These are phyloP conservation scores for Mohoua ochrocephala DNA, from an alignment of 2,113 vertebrate genomes.

Conservation along the genomic window DNA sequence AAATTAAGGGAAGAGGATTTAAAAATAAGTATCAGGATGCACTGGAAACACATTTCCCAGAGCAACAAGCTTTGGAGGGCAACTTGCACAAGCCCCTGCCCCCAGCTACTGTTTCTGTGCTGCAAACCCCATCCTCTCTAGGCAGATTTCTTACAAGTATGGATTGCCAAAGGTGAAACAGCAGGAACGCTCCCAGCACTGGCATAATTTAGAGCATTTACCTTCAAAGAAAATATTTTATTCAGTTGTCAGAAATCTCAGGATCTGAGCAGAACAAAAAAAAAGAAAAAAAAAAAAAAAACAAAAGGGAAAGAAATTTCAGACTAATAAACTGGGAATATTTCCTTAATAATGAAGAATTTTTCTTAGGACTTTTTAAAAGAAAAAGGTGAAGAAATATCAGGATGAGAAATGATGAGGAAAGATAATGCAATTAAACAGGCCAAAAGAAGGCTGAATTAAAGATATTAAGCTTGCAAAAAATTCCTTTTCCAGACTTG, in stretches of 20 bases:
- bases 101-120: neutral
- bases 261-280: neutral
- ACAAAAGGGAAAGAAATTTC: accelerated
- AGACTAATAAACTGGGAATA: neutral
- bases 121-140: neutral
- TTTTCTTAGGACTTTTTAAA: neutral
- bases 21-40: neutral
- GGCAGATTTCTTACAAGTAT: neutral
- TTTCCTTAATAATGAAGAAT: neutral
- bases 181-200: neutral
- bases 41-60: neutral
- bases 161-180: neutral
- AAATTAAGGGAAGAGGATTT: neutral
- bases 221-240: neutral
- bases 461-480: neutral
- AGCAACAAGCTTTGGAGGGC: neutral
- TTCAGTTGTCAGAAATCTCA: neutral
- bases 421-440: neutral
- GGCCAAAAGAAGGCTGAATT: neutral
- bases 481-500: neutral
- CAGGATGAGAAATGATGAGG: neutral
- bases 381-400: neutral
- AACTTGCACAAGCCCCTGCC: neutral
- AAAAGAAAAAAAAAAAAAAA: neutral
- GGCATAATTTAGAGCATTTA: neutral